A percentile compares a stretch with the other conserved stretches of the same genome.
Evolutionary conservation across 2,888 invertebrate genomes (phyloP).

Genomic region (Rhamnusium bicolor): DNA sequence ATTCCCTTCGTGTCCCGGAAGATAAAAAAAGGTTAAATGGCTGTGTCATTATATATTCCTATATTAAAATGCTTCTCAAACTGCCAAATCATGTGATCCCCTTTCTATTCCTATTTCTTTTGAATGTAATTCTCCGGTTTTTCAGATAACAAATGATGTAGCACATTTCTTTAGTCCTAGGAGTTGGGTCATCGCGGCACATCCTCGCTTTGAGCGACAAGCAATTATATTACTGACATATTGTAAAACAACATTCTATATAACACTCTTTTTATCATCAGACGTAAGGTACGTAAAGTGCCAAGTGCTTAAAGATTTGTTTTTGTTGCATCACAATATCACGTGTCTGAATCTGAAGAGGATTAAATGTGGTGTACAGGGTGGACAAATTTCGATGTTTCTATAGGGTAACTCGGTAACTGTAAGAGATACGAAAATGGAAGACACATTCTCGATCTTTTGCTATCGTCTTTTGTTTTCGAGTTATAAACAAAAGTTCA

Average conservation of each 20-base stretch:
- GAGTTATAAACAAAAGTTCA: too few relatives aligned
- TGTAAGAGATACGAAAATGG: too few relatives aligned
- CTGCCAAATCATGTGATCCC: not conserved
- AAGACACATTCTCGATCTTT: too few relatives aligned
- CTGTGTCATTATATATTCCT: not conserved
- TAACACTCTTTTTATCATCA: constrained; percentile 5
- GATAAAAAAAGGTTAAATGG: not conserved
- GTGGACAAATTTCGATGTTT: too few relatives aligned
- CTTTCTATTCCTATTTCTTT: constrained; percentile 9
- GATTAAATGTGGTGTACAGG: too few relatives aligned
- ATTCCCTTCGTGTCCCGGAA: not conserved
- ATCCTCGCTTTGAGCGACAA: constrained; percentile 19
- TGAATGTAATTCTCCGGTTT: constrained; percentile 3
- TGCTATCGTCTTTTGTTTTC: too few relatives aligned
- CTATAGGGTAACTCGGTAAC: too few relatives aligned
- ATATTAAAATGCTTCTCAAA: not conserved
- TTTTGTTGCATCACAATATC: not conserved
- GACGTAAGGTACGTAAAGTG: too few relatives aligned
- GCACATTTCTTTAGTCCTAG: constrained; percentile 11
- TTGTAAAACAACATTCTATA: constrained; percentile 4
- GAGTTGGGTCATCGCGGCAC: not conserved
- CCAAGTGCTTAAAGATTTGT: not conserved
- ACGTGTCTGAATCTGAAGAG: not conserved
- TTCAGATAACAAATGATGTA: constrained; percentile 13
- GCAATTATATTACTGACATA: constrained; percentile 21